Base-by-base conservation (phyloP, 2,113 vertebrate species). In the Gallinago paraguaiae region DNA sequence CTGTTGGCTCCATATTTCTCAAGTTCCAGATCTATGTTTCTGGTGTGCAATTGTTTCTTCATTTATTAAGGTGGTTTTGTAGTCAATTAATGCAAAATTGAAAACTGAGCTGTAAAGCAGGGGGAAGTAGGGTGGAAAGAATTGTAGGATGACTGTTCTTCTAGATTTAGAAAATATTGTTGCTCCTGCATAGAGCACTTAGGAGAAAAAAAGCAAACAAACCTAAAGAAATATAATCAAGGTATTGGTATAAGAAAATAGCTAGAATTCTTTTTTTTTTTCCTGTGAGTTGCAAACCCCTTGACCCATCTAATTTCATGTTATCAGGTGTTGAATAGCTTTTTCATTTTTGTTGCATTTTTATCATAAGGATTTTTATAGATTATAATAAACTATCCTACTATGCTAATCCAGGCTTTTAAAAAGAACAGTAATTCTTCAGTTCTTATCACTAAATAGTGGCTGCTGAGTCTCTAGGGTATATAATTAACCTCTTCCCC, bases 301-400 rank as follows among this genome's bases (percentile, higher is more conserved):
- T 84, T 75, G 67, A 41, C 76, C 65, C 78, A 56, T 8, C 20
- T 91, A n/a, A 90, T 91, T 94, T 57, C 50, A 22, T 25, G 33
- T 64, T 86, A n/a, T 50, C 53, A 46, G 54, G 31, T 61, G 41
- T 35, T 37, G n/a, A 83, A 68, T n/a, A 68, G 41, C n/a, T 54
- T 67, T 65, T 72, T 48, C 5, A 45, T 67, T 79, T 91, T 74
- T 81, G 43, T 75, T 88, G 41, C 46, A 30, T 61, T 88, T 95
- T 91, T 92, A 94, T 93, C 57, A 14, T 78, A 68, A 91, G 67
- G 68, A 60, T 77, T 90, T 97, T 88, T 88, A 67, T 74, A 77
- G 89, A 67, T 97, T 76, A 77, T 83, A 77, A 86, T 90, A 92
- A 95, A 93, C 50, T 81, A 37, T 63, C 71, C 71, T 56, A 39